Base-by-base conservation (phyloP, 2,113 vertebrate genomes). In the Ageneiosus marmoratus region DNA sequence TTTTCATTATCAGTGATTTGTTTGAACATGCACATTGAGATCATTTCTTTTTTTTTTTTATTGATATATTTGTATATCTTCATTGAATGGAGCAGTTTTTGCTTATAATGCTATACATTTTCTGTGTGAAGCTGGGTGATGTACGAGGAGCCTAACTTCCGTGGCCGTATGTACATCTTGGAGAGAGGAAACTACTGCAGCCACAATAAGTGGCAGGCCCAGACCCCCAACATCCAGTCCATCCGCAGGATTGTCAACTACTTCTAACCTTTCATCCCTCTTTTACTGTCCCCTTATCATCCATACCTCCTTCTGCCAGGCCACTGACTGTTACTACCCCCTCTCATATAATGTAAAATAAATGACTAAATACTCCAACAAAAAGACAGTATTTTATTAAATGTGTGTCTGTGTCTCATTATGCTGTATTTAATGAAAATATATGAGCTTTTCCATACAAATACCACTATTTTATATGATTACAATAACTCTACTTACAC, bases 101-200 rank as follows among this genome's bases (percentile, higher is more conserved):
- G 27, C 15, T 15, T 53, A 22, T 62, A 58, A 79, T 3, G 12
- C 4, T 65, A 18, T 73, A 11, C 41, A 11, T 78, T 44, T 44
- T 50, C 20, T 81, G 4, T 27, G 63, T 67, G 48, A 87, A 98
- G 96, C 91, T 97, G 97, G 97, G 96, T 97, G 91, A 94, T 98
- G 89, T 97, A 98, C 0, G 96, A 97, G 91, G 97, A 98, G 92
- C 96, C 97, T 22, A 98, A 95, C 93, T 98, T 96, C 92, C 94
- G 92, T 0, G 96, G 97, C 20, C 95, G 95, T 56, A 97, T 97
- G 97, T 97, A 96, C 69, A 91, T 98, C 56, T 94, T 98, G 89
- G 97, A 98, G 90, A 92, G 95, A 1, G 97, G 96, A 0, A 90
- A 96, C 85, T 98, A 96, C 93, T 91, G 92, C 91, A 95, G 86